Conservation (phyloP, 2,888 invertebrate species). For the Tachina fera region DNA sequence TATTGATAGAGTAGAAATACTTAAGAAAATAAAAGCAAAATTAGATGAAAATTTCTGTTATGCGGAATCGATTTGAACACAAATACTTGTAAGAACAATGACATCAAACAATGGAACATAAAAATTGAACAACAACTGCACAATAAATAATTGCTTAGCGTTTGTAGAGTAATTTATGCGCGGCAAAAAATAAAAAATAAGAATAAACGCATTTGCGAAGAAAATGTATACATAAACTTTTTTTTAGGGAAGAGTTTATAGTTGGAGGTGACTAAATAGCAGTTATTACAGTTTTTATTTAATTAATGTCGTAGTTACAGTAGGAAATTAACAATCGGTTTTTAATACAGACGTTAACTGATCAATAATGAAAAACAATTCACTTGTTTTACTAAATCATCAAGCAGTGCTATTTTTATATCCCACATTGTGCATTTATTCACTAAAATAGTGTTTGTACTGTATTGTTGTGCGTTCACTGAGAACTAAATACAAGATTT, state of each 20-base stretch:
- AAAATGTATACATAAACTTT: neutral
- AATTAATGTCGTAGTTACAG: too few species aligned
- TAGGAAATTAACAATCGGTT: too few species aligned
- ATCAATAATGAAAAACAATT: neutral
- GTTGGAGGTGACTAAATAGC: neutral
- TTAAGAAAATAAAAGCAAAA: slow-evolving; percentile 52
- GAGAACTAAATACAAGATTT: slow-evolving; percentile 25
- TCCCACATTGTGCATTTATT: neutral
- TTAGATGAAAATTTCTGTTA: slow-evolving; percentile 76
- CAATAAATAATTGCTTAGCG: slow-evolving; percentile 57
- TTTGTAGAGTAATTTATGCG: slow-evolving; percentile 65
- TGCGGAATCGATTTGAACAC: slow-evolving; percentile 79
- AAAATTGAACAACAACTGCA: slow-evolving; percentile 42
- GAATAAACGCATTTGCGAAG: slow-evolving; percentile 46
- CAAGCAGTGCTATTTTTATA: slow-evolving; percentile 26
- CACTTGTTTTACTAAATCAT: neutral
- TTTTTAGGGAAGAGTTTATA: slow-evolving; percentile 35
- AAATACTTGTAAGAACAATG: slow-evolving; percentile 78
- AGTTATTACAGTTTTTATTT: neutral
- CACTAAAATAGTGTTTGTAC: slow-evolving; percentile 6
- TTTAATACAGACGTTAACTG: neutral
- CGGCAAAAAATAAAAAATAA: slow-evolving; percentile 4
- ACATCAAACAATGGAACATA: slow-evolving; percentile 73
- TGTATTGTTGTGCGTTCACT: slow-evolving; percentile 2
- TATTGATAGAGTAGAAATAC: slow-evolving; percentile 49